Conservation (phyloP, 2,888 invertebrate genomes). For the Megamerina dolium region DNA sequence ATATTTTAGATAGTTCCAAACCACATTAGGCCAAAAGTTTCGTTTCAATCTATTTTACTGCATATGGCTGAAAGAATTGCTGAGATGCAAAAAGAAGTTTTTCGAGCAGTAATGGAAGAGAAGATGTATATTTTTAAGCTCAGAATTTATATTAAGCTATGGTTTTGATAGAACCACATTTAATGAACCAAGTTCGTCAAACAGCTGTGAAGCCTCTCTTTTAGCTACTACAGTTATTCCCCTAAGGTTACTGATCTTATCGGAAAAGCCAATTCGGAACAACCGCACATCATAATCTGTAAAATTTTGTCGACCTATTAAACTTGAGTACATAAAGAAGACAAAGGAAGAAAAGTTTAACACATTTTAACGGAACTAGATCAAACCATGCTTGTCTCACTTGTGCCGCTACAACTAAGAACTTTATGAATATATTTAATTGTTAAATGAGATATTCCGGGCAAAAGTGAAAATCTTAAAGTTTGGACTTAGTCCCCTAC, state of each 20-base stretch:
- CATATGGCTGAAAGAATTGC: too few species aligned
- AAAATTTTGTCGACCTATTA: slow-evolving; percentile 9
- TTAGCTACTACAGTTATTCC: slow-evolving; percentile 11
- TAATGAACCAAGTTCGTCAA: slow-evolving; percentile 5
- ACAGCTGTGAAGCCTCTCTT: slow-evolving; percentile 1
- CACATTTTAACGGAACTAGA: slow-evolving; percentile 10
- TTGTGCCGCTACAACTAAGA: slow-evolving; percentile 8
- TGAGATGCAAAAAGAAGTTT: too few species aligned
- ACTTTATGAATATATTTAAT: too few species aligned
- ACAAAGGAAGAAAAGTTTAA: too few species aligned
- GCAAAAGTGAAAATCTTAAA: too few species aligned
- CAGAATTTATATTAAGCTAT: slow-evolving; percentile 11
- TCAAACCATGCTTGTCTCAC: slow-evolving; percentile 9
- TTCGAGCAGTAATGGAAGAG: slow-evolving; percentile 9
- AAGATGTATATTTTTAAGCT: slow-evolving; percentile 3
- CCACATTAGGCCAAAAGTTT: too few species aligned
- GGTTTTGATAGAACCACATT: slow-evolving; percentile 13
- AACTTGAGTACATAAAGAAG: slow-evolving; percentile 8
- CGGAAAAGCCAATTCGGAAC: slow-evolving; percentile 11
- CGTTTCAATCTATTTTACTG: too few species aligned
- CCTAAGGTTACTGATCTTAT: slow-evolving; percentile 6
- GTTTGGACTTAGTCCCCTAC: too few species aligned
- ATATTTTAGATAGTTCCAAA: too few species aligned
- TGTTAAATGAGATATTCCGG: too few species aligned
- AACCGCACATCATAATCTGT: slow-evolving; percentile 8